Evolutionary conservation across 2,113 vertebrate genomes (phyloP).

Genomic region (Percopsis transmontana): DNA sequence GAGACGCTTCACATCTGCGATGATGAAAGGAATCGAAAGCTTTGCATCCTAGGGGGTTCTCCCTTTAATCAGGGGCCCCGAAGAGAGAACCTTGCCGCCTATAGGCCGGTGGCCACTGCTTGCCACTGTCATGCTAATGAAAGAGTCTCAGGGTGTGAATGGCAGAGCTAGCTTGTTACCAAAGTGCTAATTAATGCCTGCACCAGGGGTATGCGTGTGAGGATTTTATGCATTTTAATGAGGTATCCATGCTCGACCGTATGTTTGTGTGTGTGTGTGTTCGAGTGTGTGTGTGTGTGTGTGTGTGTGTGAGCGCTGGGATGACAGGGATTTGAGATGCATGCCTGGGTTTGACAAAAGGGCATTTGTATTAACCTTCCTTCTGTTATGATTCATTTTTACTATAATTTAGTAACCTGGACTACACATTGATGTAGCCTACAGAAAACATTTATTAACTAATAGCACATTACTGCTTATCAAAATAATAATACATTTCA

Average conservation of each 20-base stretch:
- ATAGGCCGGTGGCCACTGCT: constrained; percentile 63
- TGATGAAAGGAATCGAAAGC: constrained; percentile 73
- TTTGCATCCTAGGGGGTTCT: constrained; percentile 70
- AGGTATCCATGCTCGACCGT: constrained; percentile 33
- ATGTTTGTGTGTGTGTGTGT: constrained; percentile 22
- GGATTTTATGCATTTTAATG: constrained; percentile 75
- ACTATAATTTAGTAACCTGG: no score
- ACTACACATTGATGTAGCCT: no score
- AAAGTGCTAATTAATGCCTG: constrained; percentile 78
- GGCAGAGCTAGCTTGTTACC: constrained; percentile 76
- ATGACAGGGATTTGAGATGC: constrained; percentile 5
- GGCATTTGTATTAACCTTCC: no score
- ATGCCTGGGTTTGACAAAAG: not conserved
- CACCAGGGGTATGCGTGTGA: constrained; percentile 57
- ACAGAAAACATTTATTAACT: no score
- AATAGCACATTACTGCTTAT: no score
- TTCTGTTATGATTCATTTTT: no score
- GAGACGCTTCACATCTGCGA: constrained; percentile 58
- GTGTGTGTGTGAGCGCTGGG: constrained; percentile 31
- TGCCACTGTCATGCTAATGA: constrained; percentile 81
- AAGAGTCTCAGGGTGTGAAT: constrained; percentile 77
- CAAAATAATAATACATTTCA: no score
- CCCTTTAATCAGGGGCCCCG: constrained; percentile 78
- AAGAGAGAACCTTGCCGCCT: constrained; percentile 69
- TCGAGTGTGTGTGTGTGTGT: constrained; percentile 30